Evolutionary conservation across 2,797 vertebrate species (phyloP), one percentile per base, ranked within the genome.

Genomic region (Pseudomugil gertrudae): DNA sequence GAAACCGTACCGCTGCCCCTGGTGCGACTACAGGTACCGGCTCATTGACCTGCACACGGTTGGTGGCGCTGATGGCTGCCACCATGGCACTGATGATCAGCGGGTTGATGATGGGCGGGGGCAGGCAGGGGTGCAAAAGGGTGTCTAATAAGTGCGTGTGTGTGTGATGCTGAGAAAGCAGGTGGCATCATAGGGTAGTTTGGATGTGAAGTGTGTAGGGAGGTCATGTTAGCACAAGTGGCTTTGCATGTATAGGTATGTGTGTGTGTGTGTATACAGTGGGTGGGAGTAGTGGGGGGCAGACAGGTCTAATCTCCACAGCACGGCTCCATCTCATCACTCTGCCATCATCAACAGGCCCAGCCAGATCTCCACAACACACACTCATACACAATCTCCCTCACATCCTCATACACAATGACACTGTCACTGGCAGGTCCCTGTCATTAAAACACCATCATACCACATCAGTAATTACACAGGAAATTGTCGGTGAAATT

Each of bases 21-120:
- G 98, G 98, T 99, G 98, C 89, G 96, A 99, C 90, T 99, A 99
- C 95, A 98, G 98, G 98, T 99, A 96, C 89, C 62, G 81, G 83
- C 87, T 92, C 83, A 77, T 89, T 91, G 92, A 84, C 66, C 78
- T 15, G 4, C 61, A 64, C 81, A 83, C 30, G 74, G 76, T 71
- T 78, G 82, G 74, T 53, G 64, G 85, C 52, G 56, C 79, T 87
- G 73, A 89, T 87, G 77, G 71, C 72, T 48, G 43, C 83, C 74
- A 69, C 70, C 11, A 5, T 79, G 79, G 81, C 76, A 66, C 83
- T 83, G 84, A 89, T 84, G 82, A 89, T 85, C 64, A 47, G 64
- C 65, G 83, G 70, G 80, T 76, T 84, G 88, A 84, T 84, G 88
- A 85, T 89, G 21, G 83, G 80, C 71, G 83, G 86, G 86, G 66